Conservation (phyloP, 2,797 vertebrate genomes). For the Halcyon chelicuti region DNA sequence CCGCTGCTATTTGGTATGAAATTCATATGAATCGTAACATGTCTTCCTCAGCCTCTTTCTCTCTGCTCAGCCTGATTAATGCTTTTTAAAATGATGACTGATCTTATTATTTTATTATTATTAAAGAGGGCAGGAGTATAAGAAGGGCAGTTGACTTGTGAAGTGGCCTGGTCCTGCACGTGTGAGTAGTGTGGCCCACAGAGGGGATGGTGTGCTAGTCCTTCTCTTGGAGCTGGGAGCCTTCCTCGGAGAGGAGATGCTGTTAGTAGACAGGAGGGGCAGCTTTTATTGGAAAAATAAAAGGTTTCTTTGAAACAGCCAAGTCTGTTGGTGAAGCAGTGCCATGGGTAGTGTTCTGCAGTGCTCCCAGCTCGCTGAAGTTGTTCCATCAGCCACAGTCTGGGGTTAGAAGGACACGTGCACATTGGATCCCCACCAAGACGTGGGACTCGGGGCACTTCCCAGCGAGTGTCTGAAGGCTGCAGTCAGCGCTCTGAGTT, state of each 20-base stretch:
- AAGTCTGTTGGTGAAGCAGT: fast-evolving
- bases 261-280: neutral
- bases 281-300: neutral
- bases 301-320: neutral
- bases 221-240: neutral
- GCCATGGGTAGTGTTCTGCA: neutral
- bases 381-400: neutral
- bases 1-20: neutral
- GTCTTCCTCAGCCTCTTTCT: neutral
- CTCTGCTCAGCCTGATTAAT: neutral
- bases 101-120: neutral
- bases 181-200: fast-evolving
- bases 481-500: neutral
- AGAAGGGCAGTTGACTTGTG: neutral
- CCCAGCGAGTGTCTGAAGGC: neutral
- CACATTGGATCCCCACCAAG: too few relatives aligned
- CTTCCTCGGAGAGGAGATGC: neutral
- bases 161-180: neutral
- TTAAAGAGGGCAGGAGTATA: neutral
- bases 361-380: neutral
- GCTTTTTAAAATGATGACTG: neutral
- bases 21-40: neutral
- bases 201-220: neutral
- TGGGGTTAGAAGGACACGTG: neutral
- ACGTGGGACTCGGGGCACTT: neutral